Evolutionary conservation across 2,888 invertebrate genomes (phyloP).

Genomic region (Ormyrus thymus): DNA sequence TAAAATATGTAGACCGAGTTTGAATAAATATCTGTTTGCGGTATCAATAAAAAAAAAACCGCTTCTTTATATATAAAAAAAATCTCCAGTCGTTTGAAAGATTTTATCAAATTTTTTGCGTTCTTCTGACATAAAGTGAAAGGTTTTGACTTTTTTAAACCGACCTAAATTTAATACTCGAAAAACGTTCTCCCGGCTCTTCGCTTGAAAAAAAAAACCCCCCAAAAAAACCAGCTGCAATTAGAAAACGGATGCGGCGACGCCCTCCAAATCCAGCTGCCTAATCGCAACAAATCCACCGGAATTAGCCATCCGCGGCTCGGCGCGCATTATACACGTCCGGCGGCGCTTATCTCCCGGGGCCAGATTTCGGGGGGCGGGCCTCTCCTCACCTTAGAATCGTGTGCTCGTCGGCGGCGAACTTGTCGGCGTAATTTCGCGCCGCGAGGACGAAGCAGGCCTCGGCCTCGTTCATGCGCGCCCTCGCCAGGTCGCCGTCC

Average conservation of each 20-base stretch:
- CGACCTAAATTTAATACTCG: too few relatives aligned
- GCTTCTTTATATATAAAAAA: too few relatives aligned
- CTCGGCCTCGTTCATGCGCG: conserved; percentile 97
- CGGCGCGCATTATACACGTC: not conserved
- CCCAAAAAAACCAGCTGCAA: too few relatives aligned
- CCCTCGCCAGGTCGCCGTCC: conserved; percentile 95
- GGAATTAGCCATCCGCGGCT: not conserved
- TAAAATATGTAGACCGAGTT: too few relatives aligned
- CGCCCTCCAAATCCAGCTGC: not conserved
- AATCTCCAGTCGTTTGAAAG: too few relatives aligned
- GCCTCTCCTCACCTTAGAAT: conserved; percentile 77
- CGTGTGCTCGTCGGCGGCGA: conserved; percentile 91
- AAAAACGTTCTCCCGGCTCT: too few relatives aligned
- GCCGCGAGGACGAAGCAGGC: conserved; percentile 98
- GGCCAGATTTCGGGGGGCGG: conserved; percentile 26
- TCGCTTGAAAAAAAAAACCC: too few relatives aligned
- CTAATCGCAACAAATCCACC: conserved; percentile 15
- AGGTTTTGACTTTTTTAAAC: too few relatives aligned
- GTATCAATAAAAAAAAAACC: too few relatives aligned
- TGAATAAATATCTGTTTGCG: too few relatives aligned
- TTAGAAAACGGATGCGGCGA: not conserved
- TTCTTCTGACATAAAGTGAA: too few relatives aligned
- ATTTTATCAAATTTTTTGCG: too few relatives aligned
- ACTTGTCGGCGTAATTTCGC: conserved; percentile 96
- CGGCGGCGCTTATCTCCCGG: conserved; percentile 19